These are phyloP conservation scores for Thaleichthys pacificus DNA, from an alignment of 2,797 vertebrate genomes.

Conservation along the genomic window DNA sequence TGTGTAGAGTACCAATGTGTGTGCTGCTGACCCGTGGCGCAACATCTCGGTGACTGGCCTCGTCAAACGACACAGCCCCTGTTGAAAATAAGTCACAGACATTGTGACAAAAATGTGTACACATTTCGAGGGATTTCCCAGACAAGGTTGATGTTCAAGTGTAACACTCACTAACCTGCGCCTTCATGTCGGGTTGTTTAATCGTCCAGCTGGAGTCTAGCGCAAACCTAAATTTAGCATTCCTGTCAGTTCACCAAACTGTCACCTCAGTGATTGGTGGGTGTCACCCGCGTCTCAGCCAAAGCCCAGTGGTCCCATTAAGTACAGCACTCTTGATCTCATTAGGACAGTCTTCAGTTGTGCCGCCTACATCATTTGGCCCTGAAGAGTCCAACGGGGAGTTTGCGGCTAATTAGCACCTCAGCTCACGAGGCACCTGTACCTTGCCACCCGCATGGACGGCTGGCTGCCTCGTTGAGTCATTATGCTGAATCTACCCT, in stretches of 20 bases:
- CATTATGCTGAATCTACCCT: too few relatives aligned
- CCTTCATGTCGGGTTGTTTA: too few relatives aligned
- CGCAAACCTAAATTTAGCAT: conserved; percentile 59
- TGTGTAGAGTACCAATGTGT: too few relatives aligned
- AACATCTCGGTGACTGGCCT: too few relatives aligned
- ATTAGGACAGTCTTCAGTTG: conserved; percentile 85
- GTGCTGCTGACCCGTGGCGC: too few relatives aligned
- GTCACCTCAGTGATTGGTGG: conserved; percentile 80
- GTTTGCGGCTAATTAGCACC: conserved; percentile 82
- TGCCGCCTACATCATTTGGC: conserved; percentile 73
- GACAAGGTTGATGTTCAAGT: too few relatives aligned
- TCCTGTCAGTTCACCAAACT: conserved; percentile 76
- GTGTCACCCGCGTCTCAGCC: conserved; percentile 83
- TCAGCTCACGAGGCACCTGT: conserved; percentile 77
- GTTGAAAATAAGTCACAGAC: too few relatives aligned
- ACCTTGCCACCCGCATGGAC: conserved; percentile 49
- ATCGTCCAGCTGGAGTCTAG: too few relatives aligned
- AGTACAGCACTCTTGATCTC: conserved; percentile 75
- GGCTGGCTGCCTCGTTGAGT: conserved; percentile 36
- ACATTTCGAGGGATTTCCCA: too few relatives aligned
- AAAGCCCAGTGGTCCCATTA: conserved; percentile 85
- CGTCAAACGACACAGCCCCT: too few relatives aligned
- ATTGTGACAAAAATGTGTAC: too few relatives aligned
- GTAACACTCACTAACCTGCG: too few relatives aligned
- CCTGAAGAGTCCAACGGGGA: conserved; percentile 76